Base-by-base conservation (phyloP, 1,140 invertebrate species). In the Spodoptera frugiperda region DNA sequence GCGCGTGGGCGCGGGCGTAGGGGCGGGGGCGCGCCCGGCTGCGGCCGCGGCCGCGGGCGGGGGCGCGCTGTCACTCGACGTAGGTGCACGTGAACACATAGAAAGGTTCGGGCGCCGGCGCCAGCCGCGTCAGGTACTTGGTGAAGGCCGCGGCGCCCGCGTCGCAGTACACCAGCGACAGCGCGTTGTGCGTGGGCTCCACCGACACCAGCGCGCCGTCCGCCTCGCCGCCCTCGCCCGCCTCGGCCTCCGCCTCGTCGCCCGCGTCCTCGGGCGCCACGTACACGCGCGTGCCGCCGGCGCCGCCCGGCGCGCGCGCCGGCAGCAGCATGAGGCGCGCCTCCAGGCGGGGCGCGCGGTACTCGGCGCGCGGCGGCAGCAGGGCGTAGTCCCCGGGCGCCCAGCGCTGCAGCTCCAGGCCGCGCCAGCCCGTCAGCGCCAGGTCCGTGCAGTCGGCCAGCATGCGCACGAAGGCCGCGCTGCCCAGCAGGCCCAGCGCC, bases 91-190 rank as follows among this genome's bases (percentile, higher is more conserved):
- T 86, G 3, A 96, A 72, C 67, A 94, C 92, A 83, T 95, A 96
- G 85, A 95, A 95, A 73, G 87, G 70, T 92, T 14, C 33, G 92
- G 19, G 63, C 68, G 39, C 89, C 84, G 0, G 78, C 53, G 91
- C 91, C 77, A 95, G 91, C 78, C 94, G 91, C 86, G 94, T 95
- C n/a, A 96, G 88, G 88, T 96, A 96, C 85, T 95, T 96, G 61
- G 96, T 95, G 89, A 96, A 94, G 80, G 96, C 95, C 44, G 95
- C 95, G 25, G 95, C 95, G 77, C 95, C 95, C 11, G 91, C 84
- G 79, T 95, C 95, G 76, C 95, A 96, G 87, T 96, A 97, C 25
- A 97, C 95, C n/a, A 97, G 92, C 85, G 95, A 96, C 8, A 97
- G 88, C 67, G 95, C 94, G 93, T 97, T 97, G 87, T 96, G 94